Conservation (phyloP, 2,113 vertebrate species). For the Notarius quadriscutis region DNA sequence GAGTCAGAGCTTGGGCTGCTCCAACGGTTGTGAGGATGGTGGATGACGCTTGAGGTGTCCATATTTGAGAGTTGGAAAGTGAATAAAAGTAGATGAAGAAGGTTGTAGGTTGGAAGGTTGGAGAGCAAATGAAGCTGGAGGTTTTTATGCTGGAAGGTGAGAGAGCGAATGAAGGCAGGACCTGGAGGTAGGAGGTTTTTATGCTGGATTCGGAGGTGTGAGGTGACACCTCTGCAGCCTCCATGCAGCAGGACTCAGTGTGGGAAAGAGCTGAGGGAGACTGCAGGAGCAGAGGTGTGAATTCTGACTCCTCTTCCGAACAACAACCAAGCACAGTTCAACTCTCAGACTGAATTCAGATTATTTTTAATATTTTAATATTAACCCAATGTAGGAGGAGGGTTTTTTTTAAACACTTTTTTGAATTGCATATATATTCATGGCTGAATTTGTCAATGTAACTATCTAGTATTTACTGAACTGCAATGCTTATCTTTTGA, state of each 20-base stretch:
- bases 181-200: slow-evolving; percentile 67
- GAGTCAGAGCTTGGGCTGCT: slow-evolving; percentile 69
- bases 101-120: slow-evolving; percentile 56
- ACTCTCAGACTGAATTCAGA: slow-evolving; percentile 44
- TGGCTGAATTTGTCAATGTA: neutral
- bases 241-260: slow-evolving; percentile 62
- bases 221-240: slow-evolving; percentile 80
- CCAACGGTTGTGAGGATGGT: slow-evolving; percentile 69
- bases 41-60: slow-evolving; percentile 64
- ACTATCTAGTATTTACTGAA: neutral
- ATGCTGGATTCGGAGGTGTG: slow-evolving; percentile 74
- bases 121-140: slow-evolving; percentile 57
- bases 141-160: slow-evolving; percentile 67
- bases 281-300: slow-evolving; percentile 75
- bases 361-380: slow-evolving; percentile 35
- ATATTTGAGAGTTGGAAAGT: slow-evolving; percentile 61
- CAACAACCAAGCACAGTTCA: slow-evolving; percentile 65
- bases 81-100: slow-evolving; percentile 49
- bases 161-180: slow-evolving; percentile 54
- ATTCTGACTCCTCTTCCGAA: slow-evolving; percentile 77
- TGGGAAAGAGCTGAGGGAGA: slow-evolving; percentile 69
- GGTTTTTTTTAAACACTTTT: neutral
- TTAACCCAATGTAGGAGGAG: neutral
- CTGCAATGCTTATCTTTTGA: neutral
- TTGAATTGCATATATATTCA: neutral